Conservation (phyloP, 1,140 invertebrate genomes). For the Drosophila biarmipes region DNA sequence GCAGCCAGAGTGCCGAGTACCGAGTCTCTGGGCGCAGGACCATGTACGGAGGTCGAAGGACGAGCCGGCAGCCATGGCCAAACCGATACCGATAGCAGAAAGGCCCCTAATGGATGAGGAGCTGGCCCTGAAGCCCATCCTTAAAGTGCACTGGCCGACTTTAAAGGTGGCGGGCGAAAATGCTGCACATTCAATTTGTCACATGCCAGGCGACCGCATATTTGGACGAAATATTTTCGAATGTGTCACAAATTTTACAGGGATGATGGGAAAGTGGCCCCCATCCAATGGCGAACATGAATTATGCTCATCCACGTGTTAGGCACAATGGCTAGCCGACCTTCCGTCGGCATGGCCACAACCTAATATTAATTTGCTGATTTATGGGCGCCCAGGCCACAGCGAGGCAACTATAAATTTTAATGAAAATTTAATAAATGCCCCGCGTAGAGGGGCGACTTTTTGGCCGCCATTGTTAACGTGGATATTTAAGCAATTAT, state of each 20-base stretch:
- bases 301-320: constrained; percentile 61
- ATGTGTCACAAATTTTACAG: constrained; percentile 54
- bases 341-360: constrained; percentile 38
- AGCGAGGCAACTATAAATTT: constrained; percentile 68
- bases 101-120: constrained; percentile 24
- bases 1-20: constrained; percentile 7
- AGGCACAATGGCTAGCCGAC: constrained; percentile 44
- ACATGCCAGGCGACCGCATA: constrained; percentile 29
- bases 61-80: constrained; percentile 10
- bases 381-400: constrained; percentile 61
- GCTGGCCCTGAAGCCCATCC: constrained; percentile 14
- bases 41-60: neutral
- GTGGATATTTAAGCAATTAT: constrained; percentile 25
- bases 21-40: neutral
- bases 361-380: constrained; percentile 77
- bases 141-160: constrained; percentile 33
- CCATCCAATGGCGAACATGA: constrained; percentile 41
- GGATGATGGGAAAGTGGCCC: neutral
- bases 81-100: constrained; percentile 4
- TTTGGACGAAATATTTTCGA: constrained; percentile 52
- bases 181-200: constrained; percentile 38
- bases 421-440: constrained; percentile 80
- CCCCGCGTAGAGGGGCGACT: constrained; percentile 17
- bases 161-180: constrained; percentile 15
- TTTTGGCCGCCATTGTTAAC: constrained; percentile 30